phyloP scores from a whole-genome alignment of 2,888 invertebrate genomes.

The Aleiodes alternator region DNA sequence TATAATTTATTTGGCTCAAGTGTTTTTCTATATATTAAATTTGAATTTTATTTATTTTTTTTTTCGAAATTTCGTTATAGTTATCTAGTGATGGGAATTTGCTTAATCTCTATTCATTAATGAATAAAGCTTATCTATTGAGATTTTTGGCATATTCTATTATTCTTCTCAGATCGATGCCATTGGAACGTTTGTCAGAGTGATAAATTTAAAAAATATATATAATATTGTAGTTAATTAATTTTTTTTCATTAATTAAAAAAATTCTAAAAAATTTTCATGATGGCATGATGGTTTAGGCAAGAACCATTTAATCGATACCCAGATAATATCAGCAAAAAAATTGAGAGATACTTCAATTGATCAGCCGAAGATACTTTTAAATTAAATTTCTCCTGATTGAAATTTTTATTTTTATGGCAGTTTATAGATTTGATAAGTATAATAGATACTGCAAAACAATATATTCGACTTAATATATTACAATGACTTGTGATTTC shows the following conservation, averaged over 20 bases:
- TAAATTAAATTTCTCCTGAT: not conserved
- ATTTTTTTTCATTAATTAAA: not conserved
- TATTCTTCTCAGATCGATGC: too few relatives aligned
- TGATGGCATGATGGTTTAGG: not conserved
- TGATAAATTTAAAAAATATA: not conserved
- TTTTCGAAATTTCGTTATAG: too few relatives aligned
- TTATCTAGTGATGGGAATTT: too few relatives aligned
- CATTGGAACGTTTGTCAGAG: not conserved
- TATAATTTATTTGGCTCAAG: slow-evolving; percentile 43
- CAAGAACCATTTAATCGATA: too few relatives aligned
- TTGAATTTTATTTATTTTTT: too few relatives aligned
- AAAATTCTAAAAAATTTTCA: not conserved
- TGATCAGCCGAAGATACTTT: too few relatives aligned
- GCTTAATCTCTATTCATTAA: too few relatives aligned
- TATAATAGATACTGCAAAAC: slow-evolving; percentile 46
- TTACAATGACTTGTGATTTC: slow-evolving; percentile 8
- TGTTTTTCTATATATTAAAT: too few relatives aligned
- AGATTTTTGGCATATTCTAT: too few relatives aligned
- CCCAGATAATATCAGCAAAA: not conserved
- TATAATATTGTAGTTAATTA: not conserved
- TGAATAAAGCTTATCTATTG: too few relatives aligned
- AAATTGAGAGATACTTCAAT: slow-evolving; percentile 12
- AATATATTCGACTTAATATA: slow-evolving; percentile 20
- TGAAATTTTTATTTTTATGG: slow-evolving; percentile 40
- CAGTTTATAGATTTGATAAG: slow-evolving; percentile 60